Evolutionary conservation across 1,140 invertebrate genomes (phyloP).

Genomic region (Cydia fagiglandana): DNA sequence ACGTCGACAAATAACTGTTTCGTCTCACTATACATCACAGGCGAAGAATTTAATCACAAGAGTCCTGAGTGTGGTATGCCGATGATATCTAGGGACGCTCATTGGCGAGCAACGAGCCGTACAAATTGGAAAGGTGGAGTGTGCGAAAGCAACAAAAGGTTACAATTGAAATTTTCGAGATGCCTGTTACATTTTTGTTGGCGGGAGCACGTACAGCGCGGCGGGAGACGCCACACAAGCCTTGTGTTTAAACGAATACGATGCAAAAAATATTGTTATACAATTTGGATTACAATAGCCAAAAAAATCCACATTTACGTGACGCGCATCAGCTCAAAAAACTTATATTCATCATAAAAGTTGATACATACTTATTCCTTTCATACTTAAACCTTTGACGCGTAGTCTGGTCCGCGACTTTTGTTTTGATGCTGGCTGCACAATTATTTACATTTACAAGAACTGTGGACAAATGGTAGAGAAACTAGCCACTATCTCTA

Average conservation of each 20-base stretch:
- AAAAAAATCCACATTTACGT: conserved; percentile 55
- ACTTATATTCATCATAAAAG: neutral
- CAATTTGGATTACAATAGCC: conserved; percentile 59
- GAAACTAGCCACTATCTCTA: too few relatives aligned
- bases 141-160: conserved; percentile 65
- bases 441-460: too few relatives aligned
- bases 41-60: conserved; percentile 73
- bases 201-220: conserved; percentile 66
- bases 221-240: conserved; percentile 53
- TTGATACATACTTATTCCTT: too few relatives aligned
- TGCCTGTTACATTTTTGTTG: conserved; percentile 73
- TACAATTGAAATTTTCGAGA: conserved; percentile 77
- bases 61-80: conserved; percentile 62
- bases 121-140: conserved; percentile 69
- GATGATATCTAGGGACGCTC: conserved; percentile 68
- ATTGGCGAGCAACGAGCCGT: conserved; percentile 62
- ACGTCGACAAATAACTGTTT: conserved; percentile 48
- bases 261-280: conserved; percentile 61
- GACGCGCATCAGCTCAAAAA: conserved; percentile 43
- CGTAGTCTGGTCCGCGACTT: too few relatives aligned
- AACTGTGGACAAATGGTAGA: too few relatives aligned
- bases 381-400: too few relatives aligned
- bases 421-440: too few relatives aligned
- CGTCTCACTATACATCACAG: conserved; percentile 47
- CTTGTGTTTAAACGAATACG: conserved; percentile 51